Conservation (phyloP, 2,888 invertebrate species). For the Plutella xylostella region DNA sequence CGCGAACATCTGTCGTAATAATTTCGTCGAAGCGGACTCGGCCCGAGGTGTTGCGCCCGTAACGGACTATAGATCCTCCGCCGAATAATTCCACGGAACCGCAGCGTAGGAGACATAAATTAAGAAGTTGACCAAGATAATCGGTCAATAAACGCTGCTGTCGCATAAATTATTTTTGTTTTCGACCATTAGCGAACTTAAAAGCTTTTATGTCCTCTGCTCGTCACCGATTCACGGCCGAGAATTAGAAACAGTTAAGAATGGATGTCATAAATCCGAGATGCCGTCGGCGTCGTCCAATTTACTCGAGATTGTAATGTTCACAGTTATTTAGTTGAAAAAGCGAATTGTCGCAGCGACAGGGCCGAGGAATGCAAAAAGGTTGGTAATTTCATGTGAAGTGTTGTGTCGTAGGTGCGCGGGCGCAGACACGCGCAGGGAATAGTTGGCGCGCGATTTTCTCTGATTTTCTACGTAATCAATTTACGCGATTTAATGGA, state of each 20-base stretch:
- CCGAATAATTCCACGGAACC: neutral
- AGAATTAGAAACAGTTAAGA: constrained; percentile 1
- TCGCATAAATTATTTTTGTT: neutral
- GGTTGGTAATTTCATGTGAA: constrained; percentile 35
- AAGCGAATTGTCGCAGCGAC: constrained; percentile 26
- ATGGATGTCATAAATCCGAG: neutral
- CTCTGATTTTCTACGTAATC: constrained; percentile 63
- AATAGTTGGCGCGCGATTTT: constrained; percentile 49
- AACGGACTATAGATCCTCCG: constrained; percentile 47
- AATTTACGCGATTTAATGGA: constrained; percentile 49
- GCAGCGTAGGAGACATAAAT: constrained; percentile 1
- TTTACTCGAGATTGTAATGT: constrained; percentile 19
- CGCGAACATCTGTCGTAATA: constrained; percentile 66
- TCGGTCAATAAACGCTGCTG: constrained; percentile 1
- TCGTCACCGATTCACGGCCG: neutral
- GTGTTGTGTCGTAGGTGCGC: constrained; percentile 17
- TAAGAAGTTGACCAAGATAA: neutral
- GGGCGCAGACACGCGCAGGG: constrained; percentile 31
- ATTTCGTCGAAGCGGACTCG: constrained; percentile 67
- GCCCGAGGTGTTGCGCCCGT: constrained; percentile 49
- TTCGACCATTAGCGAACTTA: neutral
- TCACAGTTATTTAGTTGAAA: constrained; percentile 32
- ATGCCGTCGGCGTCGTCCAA: neutral
- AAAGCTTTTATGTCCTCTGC: neutral
- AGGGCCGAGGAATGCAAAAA: constrained; percentile 44